Evolutionary conservation across 2,797 vertebrate species (phyloP).

Genomic region (Columba guinea): DNA sequence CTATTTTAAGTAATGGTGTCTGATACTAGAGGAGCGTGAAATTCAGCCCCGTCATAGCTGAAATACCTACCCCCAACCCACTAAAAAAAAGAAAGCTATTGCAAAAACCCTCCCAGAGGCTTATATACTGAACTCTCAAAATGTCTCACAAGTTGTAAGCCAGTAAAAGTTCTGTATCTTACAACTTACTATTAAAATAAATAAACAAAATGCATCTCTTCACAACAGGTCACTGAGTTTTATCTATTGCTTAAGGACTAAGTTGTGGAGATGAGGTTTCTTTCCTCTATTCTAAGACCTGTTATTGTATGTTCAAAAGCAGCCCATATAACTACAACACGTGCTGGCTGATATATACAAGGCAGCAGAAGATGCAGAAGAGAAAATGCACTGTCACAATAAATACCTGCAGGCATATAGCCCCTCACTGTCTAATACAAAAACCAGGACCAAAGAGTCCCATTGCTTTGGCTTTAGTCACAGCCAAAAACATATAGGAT

Average conservation of each 20-base stretch:
- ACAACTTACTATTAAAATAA: not conserved
- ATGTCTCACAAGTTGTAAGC: not conserved
- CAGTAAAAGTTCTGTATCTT: not conserved
- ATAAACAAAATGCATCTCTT: not conserved
- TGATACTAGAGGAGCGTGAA: slow-evolving; percentile 62
- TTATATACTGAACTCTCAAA: not conserved
- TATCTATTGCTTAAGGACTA: rapidly evolving
- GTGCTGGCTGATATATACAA: not conserved
- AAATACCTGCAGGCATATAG: not conserved
- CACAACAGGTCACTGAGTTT: not conserved
- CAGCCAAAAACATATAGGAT: not conserved
- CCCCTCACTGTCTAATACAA: not conserved
- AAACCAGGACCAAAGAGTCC: not conserved
- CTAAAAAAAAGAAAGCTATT: not conserved
- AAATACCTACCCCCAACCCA: slow-evolving; percentile 10
- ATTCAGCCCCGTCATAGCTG: slow-evolving; percentile 61
- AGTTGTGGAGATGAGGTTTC: not conserved
- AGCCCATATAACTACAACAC: rapidly evolving
- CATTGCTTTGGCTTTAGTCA: not conserved
- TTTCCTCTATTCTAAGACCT: not conserved
- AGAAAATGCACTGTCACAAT: not conserved
- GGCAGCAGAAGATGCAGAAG: not conserved
- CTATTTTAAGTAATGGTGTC: slow-evolving; percentile 67
- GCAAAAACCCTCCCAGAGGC: not conserved
- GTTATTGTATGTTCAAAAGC: not conserved